A percentile compares a stretch with the other conserved stretches of the same genome.
phyloP scores from a whole-genome alignment of 1,140 invertebrate species.

The Apis laboriosa region DNA sequence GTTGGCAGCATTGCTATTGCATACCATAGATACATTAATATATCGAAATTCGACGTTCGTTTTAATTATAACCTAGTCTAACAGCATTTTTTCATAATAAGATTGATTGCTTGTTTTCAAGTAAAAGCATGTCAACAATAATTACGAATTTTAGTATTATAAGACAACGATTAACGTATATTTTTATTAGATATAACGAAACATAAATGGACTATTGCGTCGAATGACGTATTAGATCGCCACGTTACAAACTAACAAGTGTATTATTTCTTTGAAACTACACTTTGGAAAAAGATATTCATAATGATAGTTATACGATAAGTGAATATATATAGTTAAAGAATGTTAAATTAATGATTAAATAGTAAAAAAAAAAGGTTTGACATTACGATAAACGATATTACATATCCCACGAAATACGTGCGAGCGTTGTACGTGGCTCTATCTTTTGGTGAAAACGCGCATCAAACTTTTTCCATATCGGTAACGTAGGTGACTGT shows the following conservation, averaged over 20 bases:
- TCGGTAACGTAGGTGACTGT: conserved; percentile 66
- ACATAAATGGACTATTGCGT: neutral
- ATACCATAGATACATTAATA: neutral
- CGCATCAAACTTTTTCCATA: conserved; percentile 56
- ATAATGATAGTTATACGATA: too few species aligned
- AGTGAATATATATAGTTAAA: neutral
- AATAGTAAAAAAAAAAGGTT: neutral
- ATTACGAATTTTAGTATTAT: neutral
- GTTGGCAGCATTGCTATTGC: neutral
- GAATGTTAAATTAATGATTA: neutral
- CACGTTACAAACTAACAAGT: neutral
- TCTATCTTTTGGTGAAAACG: conserved; percentile 73
- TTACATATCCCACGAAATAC: conserved; percentile 9
- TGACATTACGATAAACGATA: neutral
- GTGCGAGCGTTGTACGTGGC: conserved; percentile 65
- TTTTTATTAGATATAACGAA: too few species aligned
- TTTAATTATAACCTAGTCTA: neutral
- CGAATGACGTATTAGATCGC: neutral
- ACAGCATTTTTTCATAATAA: neutral
- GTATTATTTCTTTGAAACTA: neutral
- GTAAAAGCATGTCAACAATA: neutral
- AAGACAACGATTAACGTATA: neutral
- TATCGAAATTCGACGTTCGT: neutral
- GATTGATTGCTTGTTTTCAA: neutral
- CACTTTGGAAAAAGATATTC: too few species aligned